Evolutionary conservation across 1,140 invertebrate genomes (phyloP), one percentile per base, ranked within the genome.

Genomic region (Augochlora pura): DNA sequence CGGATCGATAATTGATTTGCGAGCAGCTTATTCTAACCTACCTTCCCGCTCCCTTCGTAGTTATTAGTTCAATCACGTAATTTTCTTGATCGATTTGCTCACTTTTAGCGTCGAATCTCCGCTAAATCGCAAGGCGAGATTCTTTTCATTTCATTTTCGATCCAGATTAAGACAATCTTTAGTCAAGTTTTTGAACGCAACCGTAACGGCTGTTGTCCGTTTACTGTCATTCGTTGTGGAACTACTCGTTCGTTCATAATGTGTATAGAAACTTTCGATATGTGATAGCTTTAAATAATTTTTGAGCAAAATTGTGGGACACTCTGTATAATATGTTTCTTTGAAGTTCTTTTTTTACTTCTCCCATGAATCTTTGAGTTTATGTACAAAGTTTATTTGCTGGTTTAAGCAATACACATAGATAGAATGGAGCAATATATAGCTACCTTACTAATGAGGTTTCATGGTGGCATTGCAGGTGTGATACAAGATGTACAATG

Each of bases 401-500:
- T 32, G 32, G 32, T 4, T 32, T 32, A 32, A 32, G 1, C 32
- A 4, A 4, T 32, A 32, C 4, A 32, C 42, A 12, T 46, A 46
- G 14, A 46, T 14, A 46, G 2, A 46, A 10, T 21, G 42, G 7
- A 62, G 7, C 8, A 23, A 27, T 0, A n/a, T 42, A 25, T 16
- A 60, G 23, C 25, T 82, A 14, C 23, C 63, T 21, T 21, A 14
- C 2, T 21, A 66, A 54, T 38, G 14, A 10, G 49, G 16, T 57
- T 57, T 6, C 38, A 65, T 63, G 27, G 60, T 67, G 46, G 18
- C 46, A 59, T 77, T 57, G 0, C 42, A 86, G 77, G 52, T 65
- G 18, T 77, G 32, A 76, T 72, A 27, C 82, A 88, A 88, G 59
- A 99, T 99, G 98, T 99, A 99, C 93, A 99, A 99, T 94, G 99